A percentile compares a stretch with the other conserved stretches of the same genome.
Conservation (phyloP, 2,113 vertebrate species). For the Nicator chloris region DNA sequence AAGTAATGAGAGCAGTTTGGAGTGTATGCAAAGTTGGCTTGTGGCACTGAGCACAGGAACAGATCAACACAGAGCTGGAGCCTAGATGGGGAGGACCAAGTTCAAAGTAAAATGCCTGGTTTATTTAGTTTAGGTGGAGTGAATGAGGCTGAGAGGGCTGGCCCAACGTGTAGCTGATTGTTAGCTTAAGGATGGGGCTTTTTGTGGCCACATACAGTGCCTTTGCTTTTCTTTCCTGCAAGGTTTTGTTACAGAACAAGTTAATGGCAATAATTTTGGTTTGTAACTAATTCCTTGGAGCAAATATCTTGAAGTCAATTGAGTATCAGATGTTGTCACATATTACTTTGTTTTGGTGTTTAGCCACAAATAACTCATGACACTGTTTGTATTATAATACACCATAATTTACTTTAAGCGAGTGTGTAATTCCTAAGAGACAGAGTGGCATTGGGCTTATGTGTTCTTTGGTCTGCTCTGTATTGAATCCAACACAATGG, state of each 20-base stretch:
- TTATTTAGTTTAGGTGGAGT: not conserved
- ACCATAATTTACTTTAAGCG: slow-evolving; percentile 40
- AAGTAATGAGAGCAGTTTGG: not conserved
- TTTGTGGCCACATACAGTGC: not conserved
- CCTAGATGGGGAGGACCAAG: not conserved
- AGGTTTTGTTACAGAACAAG: not conserved
- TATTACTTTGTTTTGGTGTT: slow-evolving; percentile 9
- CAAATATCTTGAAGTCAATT: not conserved
- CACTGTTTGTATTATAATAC: slow-evolving; percentile 1
- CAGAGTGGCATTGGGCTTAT: not conserved
- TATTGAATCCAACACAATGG: slow-evolving; percentile 27
- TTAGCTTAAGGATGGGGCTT: not conserved
- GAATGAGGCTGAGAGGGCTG: not conserved
- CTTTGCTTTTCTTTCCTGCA: not conserved
- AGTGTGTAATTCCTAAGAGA: slow-evolving; percentile 18
- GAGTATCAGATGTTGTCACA: slow-evolving; percentile 15
- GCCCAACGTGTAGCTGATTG: not conserved
- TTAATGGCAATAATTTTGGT: slow-evolving; percentile 20
- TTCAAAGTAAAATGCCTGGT: not conserved
- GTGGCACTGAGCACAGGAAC: not conserved
- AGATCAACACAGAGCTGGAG: not conserved
- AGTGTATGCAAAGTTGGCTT: not conserved
- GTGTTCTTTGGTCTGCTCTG: not conserved
- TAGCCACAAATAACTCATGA: slow-evolving; percentile 17
- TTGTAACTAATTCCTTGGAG: not conserved